Base-by-base conservation (phyloP, 2,113 vertebrate genomes). In the Erpornis zantholeuca region DNA sequence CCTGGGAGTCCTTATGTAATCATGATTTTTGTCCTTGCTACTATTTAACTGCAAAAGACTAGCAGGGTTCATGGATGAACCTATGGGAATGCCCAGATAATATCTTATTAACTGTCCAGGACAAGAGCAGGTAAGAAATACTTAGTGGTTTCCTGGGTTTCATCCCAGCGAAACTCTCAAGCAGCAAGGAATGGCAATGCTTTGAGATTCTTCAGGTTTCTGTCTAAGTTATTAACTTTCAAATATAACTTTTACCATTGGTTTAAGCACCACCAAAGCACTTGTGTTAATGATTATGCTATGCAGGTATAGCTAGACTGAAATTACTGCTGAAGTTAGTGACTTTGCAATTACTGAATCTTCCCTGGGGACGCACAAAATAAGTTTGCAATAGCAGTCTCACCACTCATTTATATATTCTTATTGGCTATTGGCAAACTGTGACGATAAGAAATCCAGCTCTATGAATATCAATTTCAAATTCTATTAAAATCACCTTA, bases 341-440 rank as follows among this genome's bases (percentile, higher is more conserved):
- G 92, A 75, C 82, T 96, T 76, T 73, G 54, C 92, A 96, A 83
- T 94, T 95, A 94, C 76, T 82, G 60, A 92, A 68, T 57, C 71
- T 94, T 82, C 92, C 93, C 93, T 75, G 64, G 52, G 76, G 92
- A 94, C 3, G 7, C 44, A 71, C 20, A 77, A 87, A 81, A 84
- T 83, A 93, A 81, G 64, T 56, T 69, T 92, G 76, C 54, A 96
- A 47, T 56, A 83, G 40, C 68, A 90, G 44, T 21, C 52, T 94
- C 40, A 66, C 75, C 28, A 60, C 42, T 27, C 22, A 2, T 7
- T 0, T 80, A 44, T 78, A 47, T 81, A 52, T 86, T 92, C 90
- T 88, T 88, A 77, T 18, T 88, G 87, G 75, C 78, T 94, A 61
- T 47, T 83, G 76, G 93, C 76, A 96, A 92, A 90, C 31, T 52